Evolutionary conservation across 2,113 vertebrate species (phyloP), one percentile per base, ranked within the genome.

Genomic region (Geococcyx californianus): DNA sequence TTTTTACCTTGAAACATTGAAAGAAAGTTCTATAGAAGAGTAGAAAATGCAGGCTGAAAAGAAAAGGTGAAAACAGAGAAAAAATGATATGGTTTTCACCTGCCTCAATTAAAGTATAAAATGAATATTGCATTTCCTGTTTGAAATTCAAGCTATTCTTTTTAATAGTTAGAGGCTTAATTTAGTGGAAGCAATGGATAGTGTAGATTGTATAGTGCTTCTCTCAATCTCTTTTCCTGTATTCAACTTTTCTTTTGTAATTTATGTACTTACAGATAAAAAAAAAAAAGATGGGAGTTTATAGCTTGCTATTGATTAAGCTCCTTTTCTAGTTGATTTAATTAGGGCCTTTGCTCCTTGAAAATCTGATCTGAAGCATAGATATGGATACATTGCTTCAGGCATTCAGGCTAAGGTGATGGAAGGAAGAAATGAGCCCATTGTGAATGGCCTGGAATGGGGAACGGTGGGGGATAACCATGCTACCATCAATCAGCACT

Each of bases 251-350:
- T 83, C 87, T 67, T 69, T 36, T 78, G 47, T 84, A 95, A 91
- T 97, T 95, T 96, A 90, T 92, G 31, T 89, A 85, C 75, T 92
- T 95, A 52, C 12, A 92, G 93, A 92, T 96, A 76, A 91, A 94
- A 95, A 70, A 94, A 93, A 94, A 72, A 94, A 93, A 94, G 64
- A 73, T 69, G 62, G n/a, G 67, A 78, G 58, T 87, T 89, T 92
- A 95, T 74, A 88, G 75, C 81, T 80, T 88, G 33, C 67, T 94
- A 95, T 97, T 93, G 90, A 97, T 97, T 95, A 92, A 93, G 38
- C 42, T 90, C 45, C 62, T 94, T 88, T 92, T 94, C n/a, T 64
- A 86, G 79, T 87, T 96, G 85, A 95, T 95, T 95, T 96, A 96
- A 95, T 96, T 96, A 96, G 78, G 54, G 88, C 85, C 72, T 96